These are phyloP conservation scores for Huso huso DNA, from an alignment of 2,797 vertebrate genomes.

Conservation along the genomic window DNA sequence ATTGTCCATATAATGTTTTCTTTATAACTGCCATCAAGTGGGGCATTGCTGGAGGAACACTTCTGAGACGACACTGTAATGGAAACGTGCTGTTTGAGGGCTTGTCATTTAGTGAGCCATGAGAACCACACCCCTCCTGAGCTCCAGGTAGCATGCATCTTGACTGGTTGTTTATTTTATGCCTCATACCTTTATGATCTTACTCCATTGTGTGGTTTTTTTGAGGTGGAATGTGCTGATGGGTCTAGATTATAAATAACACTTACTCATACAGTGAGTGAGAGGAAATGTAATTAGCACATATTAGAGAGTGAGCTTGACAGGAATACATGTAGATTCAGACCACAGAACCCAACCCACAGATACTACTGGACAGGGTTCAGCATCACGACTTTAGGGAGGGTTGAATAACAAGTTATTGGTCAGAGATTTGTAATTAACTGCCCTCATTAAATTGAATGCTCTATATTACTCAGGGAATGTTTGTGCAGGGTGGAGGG, in stretches of 20 bases:
- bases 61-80: background rate
- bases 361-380: conserved; percentile 31
- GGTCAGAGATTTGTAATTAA: conserved; percentile 17
- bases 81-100: background rate
- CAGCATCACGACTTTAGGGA: conserved; percentile 30
- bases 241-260: conserved; percentile 60
- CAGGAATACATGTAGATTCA: too few species aligned
- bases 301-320: too few species aligned
- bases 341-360: conserved; percentile 30
- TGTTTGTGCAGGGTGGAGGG: too few species aligned
- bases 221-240: conserved; percentile 64
- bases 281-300: conserved; percentile 72
- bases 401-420: conserved; percentile 31
- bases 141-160: background rate
- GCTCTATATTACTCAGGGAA: too few species aligned
- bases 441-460: conserved; percentile 3
- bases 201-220: conserved; percentile 44
- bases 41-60: too few species aligned
- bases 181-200: conserved; percentile 49
- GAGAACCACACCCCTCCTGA: background rate
- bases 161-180: conserved; percentile 16
- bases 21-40: too few species aligned
- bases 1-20: too few species aligned
- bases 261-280: conserved; percentile 52
- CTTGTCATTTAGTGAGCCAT: background rate